Evolutionary conservation across 2,113 vertebrate genomes (phyloP).

Genomic region (Poecilia latipinna): DNA sequence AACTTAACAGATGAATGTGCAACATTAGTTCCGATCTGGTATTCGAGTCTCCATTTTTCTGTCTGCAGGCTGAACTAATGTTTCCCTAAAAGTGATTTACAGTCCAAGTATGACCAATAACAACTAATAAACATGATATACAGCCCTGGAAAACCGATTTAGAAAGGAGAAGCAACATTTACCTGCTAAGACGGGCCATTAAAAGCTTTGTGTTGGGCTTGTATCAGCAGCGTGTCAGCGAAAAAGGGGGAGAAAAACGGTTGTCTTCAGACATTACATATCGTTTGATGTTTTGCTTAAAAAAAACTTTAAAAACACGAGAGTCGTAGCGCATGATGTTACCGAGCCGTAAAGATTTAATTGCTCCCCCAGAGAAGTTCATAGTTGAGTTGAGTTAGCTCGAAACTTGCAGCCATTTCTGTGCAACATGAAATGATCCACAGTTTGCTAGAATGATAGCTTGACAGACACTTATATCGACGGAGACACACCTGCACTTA

Average conservation of each 20-base stretch:
- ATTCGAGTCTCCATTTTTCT: slow-evolving; percentile 48
- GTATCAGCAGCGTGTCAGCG: slow-evolving; percentile 23
- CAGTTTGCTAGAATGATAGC: slow-evolving; percentile 2
- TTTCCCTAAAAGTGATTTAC: slow-evolving; percentile 56
- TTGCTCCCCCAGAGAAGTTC: slow-evolving; percentile 24
- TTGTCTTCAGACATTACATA: slow-evolving; percentile 33
- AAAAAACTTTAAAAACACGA: slow-evolving; percentile 21
- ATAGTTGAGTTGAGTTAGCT: slow-evolving; percentile 32
- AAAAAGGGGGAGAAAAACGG: slow-evolving; percentile 6
- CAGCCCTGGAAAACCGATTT: slow-evolving; percentile 43
- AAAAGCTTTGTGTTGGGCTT: slow-evolving; percentile 32
- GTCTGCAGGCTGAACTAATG: slow-evolving; percentile 33
- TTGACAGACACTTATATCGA: too few relatives aligned
- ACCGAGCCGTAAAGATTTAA: slow-evolving; percentile 45
- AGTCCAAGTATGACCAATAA: slow-evolving; percentile 53
- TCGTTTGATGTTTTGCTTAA: slow-evolving; percentile 37
- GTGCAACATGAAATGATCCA: not conserved
- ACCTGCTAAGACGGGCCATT: slow-evolving; percentile 21
- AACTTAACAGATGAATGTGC: slow-evolving; percentile 32
- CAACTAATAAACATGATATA: slow-evolving; percentile 50
- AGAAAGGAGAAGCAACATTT: slow-evolving; percentile 44
- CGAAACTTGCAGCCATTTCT: slow-evolving; percentile 37
- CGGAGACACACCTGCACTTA: not conserved
- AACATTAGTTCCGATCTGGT: slow-evolving; percentile 43
- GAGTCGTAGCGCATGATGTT: slow-evolving; percentile 2